Conservation (phyloP, 2,888 invertebrate species). For the Caenorhabditis auriculariae region DNA sequence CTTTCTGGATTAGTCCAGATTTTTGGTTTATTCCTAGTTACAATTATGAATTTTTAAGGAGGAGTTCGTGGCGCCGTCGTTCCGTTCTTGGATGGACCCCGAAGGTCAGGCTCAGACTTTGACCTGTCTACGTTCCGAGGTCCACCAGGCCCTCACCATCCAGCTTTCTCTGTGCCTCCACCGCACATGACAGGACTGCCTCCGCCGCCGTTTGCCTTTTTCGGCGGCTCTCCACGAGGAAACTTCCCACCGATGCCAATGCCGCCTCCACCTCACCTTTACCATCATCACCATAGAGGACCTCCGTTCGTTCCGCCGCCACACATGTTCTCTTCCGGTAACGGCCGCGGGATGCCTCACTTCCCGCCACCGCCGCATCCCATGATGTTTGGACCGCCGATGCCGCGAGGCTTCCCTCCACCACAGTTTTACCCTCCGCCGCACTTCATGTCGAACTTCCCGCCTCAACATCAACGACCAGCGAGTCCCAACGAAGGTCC, state of each 20-base stretch:
- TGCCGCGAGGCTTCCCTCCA: conserved; percentile 4
- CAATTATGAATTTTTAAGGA: conserved; percentile 10
- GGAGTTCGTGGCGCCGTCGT: conserved; percentile 26
- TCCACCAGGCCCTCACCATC: conserved; percentile 3
- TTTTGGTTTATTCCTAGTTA: not conserved
- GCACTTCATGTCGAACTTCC: conserved; percentile 14
- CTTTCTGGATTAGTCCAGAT: not conserved
- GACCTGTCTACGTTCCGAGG: conserved; percentile 19
- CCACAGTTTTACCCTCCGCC: conserved; percentile 9
- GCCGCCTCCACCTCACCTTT: conserved; percentile 13
- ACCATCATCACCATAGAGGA: conserved; percentile 1
- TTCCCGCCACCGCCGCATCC: conserved; percentile 29
- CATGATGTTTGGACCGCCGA: conserved; percentile 21
- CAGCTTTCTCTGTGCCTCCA: conserved; percentile 21
- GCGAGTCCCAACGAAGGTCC: conserved; percentile 40
- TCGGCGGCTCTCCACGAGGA: conserved; percentile 24
- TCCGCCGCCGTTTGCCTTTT: conserved; percentile 20
- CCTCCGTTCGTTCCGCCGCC: conserved; percentile 65
- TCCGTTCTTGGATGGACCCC: conserved; percentile 30
- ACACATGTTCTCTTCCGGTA: conserved; percentile 61
- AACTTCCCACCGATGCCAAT: conserved; percentile 33
- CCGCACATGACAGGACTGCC: conserved; percentile 35
- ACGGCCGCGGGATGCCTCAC: conserved; percentile 29
- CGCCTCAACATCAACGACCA: conserved; percentile 17
- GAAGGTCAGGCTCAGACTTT: too few species aligned